A percentile compares a stretch with the other conserved stretches of the same genome.
Conservation (phyloP, 2,797 vertebrate species). For the Columba guinea region DNA sequence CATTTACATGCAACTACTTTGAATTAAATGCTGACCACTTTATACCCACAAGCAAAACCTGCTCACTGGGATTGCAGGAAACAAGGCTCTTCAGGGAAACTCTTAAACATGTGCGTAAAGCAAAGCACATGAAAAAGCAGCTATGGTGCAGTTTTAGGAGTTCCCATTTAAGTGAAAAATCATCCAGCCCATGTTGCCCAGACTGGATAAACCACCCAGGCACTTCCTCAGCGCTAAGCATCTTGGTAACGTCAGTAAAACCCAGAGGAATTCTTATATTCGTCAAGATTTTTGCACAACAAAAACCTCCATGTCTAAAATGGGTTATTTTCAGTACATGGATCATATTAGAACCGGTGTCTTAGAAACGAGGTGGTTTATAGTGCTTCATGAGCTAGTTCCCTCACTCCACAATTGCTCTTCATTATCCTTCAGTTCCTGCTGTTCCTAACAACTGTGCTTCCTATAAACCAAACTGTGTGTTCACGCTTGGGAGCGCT, state of each 20-base stretch:
- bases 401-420: not conserved
- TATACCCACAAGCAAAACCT: not conserved
- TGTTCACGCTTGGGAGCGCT: not conserved
- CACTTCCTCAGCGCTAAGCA: not conserved
- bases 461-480: not conserved
- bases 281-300: not conserved
- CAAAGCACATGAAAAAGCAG: not conserved
- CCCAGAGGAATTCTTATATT: not conserved
- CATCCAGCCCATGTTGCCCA: not conserved
- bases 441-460: not conserved
- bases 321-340: not conserved
- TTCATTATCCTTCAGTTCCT: not conserved
- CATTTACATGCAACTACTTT: not conserved
- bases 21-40: not conserved
- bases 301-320: not conserved
- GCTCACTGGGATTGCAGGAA: not conserved
- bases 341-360: not conserved
- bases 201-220: not conserved
- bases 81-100: not conserved
- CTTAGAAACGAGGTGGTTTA: not conserved
- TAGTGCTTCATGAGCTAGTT: not conserved
- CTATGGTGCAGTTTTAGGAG: no score
- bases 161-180: not conserved
- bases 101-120: not conserved
- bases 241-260: not conserved